Evolutionary conservation across 2,888 invertebrate species (phyloP).

Genomic region (Ornithoptera alexandrae): DNA sequence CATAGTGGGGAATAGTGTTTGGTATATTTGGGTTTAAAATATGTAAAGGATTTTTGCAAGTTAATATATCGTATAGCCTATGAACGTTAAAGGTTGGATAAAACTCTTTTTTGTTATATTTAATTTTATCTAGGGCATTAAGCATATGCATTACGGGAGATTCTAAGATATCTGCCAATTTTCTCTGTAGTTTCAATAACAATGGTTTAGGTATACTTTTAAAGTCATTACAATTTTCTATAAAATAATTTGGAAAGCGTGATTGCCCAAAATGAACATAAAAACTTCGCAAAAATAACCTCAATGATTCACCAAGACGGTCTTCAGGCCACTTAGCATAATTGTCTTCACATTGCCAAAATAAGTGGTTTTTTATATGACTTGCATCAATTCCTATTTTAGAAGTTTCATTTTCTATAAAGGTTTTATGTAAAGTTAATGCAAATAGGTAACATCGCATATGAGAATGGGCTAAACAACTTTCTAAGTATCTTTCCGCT

Average conservation of each 20-base stretch:
- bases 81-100: constrained; percentile 83
- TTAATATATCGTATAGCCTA: constrained; percentile 80
- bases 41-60: constrained; percentile 75
- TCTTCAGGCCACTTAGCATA: constrained; percentile 87
- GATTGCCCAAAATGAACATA: constrained; percentile 81
- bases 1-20: constrained; percentile 39
- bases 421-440: constrained; percentile 85
- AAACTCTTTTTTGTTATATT: constrained; percentile 80
- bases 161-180: constrained; percentile 84
- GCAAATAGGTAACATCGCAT: constrained; percentile 85
- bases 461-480: constrained; percentile 85
- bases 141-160: constrained; percentile 86
- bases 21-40: constrained; percentile 70
- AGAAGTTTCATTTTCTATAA: constrained; percentile 83
- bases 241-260: constrained; percentile 86
- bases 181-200: constrained; percentile 82
- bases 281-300: constrained; percentile 82
- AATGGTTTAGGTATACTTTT: constrained; percentile 84
- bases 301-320: constrained; percentile 83
- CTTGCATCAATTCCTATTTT: constrained; percentile 83
- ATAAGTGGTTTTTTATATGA: constrained; percentile 86
- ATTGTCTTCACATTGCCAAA: constrained; percentile 88
- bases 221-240: constrained; percentile 85
- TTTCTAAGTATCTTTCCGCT: constrained; percentile 87
- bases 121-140: constrained; percentile 84